Evolutionary conservation across 2,797 vertebrate genomes (phyloP).

Genomic region (Paramormyrops hopkinsi): DNA sequence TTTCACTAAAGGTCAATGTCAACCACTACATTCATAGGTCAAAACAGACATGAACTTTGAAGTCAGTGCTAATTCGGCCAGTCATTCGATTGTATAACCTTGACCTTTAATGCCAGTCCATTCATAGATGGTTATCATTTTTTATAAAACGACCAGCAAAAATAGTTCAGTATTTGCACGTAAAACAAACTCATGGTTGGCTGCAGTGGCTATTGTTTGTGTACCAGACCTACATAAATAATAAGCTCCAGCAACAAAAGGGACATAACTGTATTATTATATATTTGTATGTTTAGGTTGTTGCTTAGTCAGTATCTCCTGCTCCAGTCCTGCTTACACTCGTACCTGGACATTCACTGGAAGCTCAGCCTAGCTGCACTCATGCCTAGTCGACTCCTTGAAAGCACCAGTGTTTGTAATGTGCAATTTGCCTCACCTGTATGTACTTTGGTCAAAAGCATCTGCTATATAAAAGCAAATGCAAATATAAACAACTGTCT

Average conservation of each 20-base stretch:
- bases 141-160: neutral
- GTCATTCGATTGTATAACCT: neutral
- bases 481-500: neutral
- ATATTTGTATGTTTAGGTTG: neutral
- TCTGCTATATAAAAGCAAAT: neutral
- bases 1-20: neutral
- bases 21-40: neutral
- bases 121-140: neutral
- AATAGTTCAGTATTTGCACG: neutral
- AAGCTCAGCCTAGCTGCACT: neutral
- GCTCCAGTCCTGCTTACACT: neutral
- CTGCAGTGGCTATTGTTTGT: neutral
- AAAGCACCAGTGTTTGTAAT: neutral
- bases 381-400: neutral
- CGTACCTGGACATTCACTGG: neutral
- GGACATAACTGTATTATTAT: neutral
- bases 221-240: neutral
- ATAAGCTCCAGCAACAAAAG: neutral
- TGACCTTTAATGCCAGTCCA: neutral
- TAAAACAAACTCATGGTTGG: neutral
- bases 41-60: neutral
- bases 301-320: neutral
- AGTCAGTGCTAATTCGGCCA: neutral
- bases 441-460: neutral
- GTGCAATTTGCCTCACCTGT: neutral